These are phyloP conservation scores for Riptortus pedestris DNA, from an alignment of 1,140 invertebrate species.

Conservation along the genomic window DNA sequence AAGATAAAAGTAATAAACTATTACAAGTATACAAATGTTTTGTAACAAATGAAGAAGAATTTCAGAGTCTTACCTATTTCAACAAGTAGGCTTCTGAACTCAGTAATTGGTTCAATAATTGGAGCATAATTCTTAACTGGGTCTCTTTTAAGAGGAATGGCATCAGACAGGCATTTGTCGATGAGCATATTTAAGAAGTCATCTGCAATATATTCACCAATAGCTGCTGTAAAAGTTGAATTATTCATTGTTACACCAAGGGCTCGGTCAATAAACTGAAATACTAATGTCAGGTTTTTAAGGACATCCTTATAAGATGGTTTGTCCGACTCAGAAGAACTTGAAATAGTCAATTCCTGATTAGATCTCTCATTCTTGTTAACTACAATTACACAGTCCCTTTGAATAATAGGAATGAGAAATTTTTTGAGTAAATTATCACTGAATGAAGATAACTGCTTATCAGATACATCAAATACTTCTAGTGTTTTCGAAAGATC, in stretches of 20 bases:
- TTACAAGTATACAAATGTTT: too few species aligned
- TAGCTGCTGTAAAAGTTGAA: conserved; percentile 45
- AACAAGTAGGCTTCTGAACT: conserved; percentile 54
- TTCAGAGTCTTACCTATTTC: conserved; percentile 45
- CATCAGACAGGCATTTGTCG: conserved; percentile 58
- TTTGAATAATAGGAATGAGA: conserved; percentile 21
- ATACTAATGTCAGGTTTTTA: conserved; percentile 23
- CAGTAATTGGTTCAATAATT: conserved; percentile 50
- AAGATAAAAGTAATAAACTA: too few species aligned
- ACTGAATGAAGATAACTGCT: conserved; percentile 22
- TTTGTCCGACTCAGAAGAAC: conserved; percentile 1
- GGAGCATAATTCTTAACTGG: conserved; percentile 54
- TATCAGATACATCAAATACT: conserved; percentile 18
- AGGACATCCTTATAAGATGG: conserved; percentile 21
- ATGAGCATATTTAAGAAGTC: conserved; percentile 56
- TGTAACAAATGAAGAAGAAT: too few species aligned
- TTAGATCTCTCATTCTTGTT: background rate
- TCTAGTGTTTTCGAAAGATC: conserved; percentile 23
- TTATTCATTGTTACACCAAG: conserved; percentile 38
- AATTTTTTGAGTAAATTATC: conserved; percentile 16
- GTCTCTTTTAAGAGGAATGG: conserved; percentile 60
- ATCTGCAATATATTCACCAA: conserved; percentile 50
- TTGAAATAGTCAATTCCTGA: background rate
- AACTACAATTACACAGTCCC: background rate
- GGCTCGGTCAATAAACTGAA: conserved; percentile 26